Conservation (phyloP, 2,888 invertebrate species). For the Chloromyia formosa region DNA sequence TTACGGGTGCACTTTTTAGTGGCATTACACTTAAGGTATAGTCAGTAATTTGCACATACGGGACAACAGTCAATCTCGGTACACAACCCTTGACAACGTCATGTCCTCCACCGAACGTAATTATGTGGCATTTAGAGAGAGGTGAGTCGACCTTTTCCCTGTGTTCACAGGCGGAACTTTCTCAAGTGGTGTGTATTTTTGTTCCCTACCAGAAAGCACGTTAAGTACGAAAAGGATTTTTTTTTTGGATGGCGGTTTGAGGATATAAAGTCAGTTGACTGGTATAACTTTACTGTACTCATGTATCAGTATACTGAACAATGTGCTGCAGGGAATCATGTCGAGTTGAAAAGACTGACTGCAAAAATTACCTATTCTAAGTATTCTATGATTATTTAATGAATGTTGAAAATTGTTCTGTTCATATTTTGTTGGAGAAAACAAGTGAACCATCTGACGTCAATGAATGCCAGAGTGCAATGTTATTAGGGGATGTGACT, state of each 20-base stretch:
- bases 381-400: conserved; percentile 35
- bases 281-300: background rate
- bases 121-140: conserved; percentile 40
- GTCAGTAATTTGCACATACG: conserved; percentile 43
- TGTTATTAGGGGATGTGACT: too few relatives aligned
- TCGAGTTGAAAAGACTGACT: conserved; percentile 6
- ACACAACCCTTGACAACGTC: conserved; percentile 30
- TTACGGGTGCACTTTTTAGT: conserved; percentile 38
- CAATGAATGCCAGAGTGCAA: too few relatives aligned
- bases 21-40: conserved; percentile 24
- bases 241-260: background rate
- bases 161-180: conserved; percentile 3
- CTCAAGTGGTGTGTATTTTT: background rate
- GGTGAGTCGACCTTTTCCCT: conserved; percentile 15
- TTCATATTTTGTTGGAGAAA: background rate
- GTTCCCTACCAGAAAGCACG: background rate
- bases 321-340: background rate
- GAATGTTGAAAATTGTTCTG: conserved; percentile 37
- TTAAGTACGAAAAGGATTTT: background rate
- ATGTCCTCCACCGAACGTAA: conserved; percentile 34
- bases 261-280: background rate
- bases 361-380: conserved; percentile 36
- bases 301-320: background rate
- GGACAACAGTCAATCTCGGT: conserved; percentile 26
- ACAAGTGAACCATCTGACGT: too few relatives aligned